Percentiles rank a stretch among this genome's conserved stretches.
phyloP scores from a whole-genome alignment of 2,888 invertebrate species.

The Lepas anatifera region DNA sequence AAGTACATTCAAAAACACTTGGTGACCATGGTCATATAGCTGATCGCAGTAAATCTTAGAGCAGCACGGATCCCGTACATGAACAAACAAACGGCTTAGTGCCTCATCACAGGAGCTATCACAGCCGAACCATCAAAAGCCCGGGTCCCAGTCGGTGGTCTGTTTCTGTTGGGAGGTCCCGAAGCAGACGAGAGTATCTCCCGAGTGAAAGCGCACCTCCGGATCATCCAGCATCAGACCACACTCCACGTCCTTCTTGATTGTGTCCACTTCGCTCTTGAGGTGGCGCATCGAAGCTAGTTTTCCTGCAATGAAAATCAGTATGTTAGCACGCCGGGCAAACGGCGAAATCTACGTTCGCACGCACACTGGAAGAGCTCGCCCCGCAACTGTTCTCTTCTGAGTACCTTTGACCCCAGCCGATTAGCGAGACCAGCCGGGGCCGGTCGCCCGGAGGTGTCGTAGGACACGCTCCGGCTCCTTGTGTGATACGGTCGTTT shows the following conservation, averaged over 20 bases:
- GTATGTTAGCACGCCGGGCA: too few relatives aligned
- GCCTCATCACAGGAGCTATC: background rate
- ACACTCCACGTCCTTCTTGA: slow-evolving; percentile 78
- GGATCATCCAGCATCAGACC: slow-evolving; percentile 63
- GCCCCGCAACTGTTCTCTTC: too few relatives aligned
- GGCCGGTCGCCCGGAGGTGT: too few relatives aligned
- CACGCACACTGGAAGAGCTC: too few relatives aligned
- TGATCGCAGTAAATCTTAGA: background rate
- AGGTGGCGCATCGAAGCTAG: slow-evolving; percentile 74
- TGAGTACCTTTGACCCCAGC: too few relatives aligned
- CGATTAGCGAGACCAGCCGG: too few relatives aligned
- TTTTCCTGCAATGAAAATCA: slow-evolving; percentile 48
- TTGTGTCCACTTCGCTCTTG: slow-evolving; percentile 69
- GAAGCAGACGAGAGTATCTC: slow-evolving; percentile 69
- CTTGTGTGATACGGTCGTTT: too few relatives aligned
- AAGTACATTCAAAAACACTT: background rate
- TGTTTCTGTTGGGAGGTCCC: slow-evolving; percentile 49
- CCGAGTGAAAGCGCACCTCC: slow-evolving; percentile 49
- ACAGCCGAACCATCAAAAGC: slow-evolving; percentile 30
- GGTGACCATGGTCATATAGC: background rate
- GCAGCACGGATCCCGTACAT: background rate
- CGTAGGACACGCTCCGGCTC: too few relatives aligned
- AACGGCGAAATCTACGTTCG: too few relatives aligned
- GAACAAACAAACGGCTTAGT: background rate
- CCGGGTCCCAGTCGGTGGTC: slow-evolving; percentile 71